Percentiles rank a stretch among this genome's conserved stretches.
Evolutionary conservation across 2,113 vertebrate genomes (phyloP).

Genomic region (Empidonax traillii): DNA sequence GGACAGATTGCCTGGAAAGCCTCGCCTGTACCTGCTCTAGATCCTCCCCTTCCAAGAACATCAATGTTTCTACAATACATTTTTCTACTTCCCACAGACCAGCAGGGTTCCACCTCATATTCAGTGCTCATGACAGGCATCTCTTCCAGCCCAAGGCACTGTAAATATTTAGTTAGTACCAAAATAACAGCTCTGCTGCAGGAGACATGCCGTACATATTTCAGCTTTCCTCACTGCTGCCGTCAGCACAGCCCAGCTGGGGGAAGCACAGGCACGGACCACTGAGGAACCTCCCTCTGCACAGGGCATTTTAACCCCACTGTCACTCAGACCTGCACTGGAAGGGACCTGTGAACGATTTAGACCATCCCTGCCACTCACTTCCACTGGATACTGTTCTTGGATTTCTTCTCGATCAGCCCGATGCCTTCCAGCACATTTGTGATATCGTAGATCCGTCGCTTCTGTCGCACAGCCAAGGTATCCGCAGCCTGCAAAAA

Average conservation of each 20-base stretch:
- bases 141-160: background rate
- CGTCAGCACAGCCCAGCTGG: background rate
- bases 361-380: conserved; percentile 72
- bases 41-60: background rate
- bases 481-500: conserved; percentile 91
- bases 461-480: conserved; percentile 94
- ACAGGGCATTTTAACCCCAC: background rate
- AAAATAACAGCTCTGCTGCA: background rate
- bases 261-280: background rate
- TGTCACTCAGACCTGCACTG: background rate
- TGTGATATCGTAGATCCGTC: conserved; percentile 97
- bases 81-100: background rate
- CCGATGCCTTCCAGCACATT: conserved; percentile 98
- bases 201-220: accelerated
- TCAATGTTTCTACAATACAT: background rate
- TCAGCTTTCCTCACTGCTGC: background rate
- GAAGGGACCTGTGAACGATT: background rate
- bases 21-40: background rate
- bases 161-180: background rate
- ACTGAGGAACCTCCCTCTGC: background rate
- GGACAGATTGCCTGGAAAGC: background rate
- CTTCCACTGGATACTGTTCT: conserved; percentile 99
- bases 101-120: background rate
- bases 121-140: background rate
- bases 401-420: conserved; percentile 98